A percentile compares a stretch with the other conserved stretches of the same genome.
Conservation (phyloP, 2,888 invertebrate species). For the Sphinx pinastri region DNA sequence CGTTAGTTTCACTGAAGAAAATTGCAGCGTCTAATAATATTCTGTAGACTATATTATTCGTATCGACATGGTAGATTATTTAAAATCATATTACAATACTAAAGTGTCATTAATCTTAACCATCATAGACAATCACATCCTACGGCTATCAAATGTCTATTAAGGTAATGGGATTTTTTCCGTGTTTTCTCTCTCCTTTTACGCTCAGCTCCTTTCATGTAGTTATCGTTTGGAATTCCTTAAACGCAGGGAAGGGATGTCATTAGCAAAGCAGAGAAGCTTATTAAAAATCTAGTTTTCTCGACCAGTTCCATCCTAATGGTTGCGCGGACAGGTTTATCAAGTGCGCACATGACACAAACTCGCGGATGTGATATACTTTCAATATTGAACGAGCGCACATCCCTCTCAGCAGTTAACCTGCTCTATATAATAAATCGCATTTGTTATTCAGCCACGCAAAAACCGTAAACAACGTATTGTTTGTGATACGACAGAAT, state of each 20-base stretch:
- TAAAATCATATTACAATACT: not conserved
- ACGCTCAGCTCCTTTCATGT: conserved; percentile 11
- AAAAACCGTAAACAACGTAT: conserved; percentile 12
- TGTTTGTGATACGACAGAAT: not conserved
- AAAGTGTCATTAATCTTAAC: not conserved
- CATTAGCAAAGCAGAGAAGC: conserved; percentile 64
- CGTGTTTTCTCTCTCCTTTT: conserved; percentile 20
- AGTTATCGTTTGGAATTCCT: conserved; percentile 43
- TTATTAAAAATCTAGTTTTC: conserved; percentile 68
- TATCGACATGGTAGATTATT: not conserved
- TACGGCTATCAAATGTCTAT: conserved; percentile 17
- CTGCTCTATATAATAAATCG: conserved; percentile 26
- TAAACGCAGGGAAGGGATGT: conserved; percentile 52
- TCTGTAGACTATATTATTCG: not conserved
- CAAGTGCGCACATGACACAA: conserved; percentile 70
- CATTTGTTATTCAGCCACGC: conserved; percentile 12
- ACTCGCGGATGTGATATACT: conserved; percentile 80
- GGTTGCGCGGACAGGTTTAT: conserved; percentile 70
- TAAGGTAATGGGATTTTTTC: conserved; percentile 15
- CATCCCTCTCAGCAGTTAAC: conserved; percentile 55
- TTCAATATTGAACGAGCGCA: conserved; percentile 73
- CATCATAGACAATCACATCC: not conserved
- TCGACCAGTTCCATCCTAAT: conserved; percentile 71
- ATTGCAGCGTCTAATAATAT: not conserved
- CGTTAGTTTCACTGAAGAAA: not conserved